Conservation (phyloP, 2,888 invertebrate species). For the Balanococcus diminutus region DNA sequence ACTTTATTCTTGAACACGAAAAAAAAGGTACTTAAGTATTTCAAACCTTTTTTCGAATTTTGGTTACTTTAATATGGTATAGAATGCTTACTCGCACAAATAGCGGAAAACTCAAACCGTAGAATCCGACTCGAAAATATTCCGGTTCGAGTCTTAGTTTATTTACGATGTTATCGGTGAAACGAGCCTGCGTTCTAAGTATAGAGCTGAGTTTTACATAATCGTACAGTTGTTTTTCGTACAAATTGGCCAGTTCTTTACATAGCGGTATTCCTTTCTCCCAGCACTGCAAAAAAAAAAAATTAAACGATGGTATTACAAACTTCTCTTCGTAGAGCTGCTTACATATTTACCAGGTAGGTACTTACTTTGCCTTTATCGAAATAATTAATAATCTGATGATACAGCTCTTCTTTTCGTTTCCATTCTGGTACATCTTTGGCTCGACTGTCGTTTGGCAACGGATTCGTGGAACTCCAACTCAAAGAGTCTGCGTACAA, state of each 20-base stretch:
- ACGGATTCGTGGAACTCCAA: constrained; percentile 70
- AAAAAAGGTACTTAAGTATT: neutral
- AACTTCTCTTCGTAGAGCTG: neutral
- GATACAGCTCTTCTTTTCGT: constrained; percentile 86
- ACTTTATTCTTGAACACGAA: constrained; percentile 77
- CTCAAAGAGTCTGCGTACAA: constrained; percentile 89
- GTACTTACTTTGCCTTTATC: constrained; percentile 83
- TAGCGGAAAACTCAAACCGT: constrained; percentile 89
- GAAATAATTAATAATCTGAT: constrained; percentile 88
- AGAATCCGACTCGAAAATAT: constrained; percentile 94
- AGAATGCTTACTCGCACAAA: constrained; percentile 81
- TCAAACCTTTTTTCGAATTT: neutral
- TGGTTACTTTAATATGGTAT: constrained; percentile 25
- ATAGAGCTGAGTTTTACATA: constrained; percentile 86
- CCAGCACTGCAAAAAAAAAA: constrained; percentile 74
- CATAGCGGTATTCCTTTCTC: constrained; percentile 92
- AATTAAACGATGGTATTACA: neutral
- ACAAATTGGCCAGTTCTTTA: constrained; percentile 84
- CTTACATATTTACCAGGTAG: neutral
- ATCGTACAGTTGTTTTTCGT: constrained; percentile 85
- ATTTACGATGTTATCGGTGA: constrained; percentile 88
- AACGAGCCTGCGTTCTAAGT: constrained; percentile 83
- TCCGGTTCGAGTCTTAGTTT: constrained; percentile 89
- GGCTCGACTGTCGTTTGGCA: constrained; percentile 61
- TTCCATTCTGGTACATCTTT: constrained; percentile 82